Base-by-base conservation (phyloP, 2,113 vertebrate genomes). In the Hippocampus comes region DNA sequence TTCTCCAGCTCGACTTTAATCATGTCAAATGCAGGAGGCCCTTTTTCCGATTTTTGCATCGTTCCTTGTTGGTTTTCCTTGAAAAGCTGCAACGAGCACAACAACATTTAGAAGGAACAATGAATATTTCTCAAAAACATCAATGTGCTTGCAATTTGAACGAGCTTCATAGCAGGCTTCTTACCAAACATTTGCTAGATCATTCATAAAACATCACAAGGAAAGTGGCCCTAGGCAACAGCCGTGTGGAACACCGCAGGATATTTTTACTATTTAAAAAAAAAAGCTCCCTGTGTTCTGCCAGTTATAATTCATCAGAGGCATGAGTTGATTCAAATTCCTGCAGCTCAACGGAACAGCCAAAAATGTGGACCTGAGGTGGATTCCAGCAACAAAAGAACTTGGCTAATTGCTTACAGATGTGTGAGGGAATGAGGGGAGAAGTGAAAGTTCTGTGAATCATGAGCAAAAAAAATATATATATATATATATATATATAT, bases 341-440 rank as follows among this genome's bases (percentile, higher is more conserved):
- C 73, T 80, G 69, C n/a, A 60, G 67, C 61, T 72, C 49, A 43
- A 15, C 60, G 11, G 6, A 59, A 55, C 72, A 81, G 68, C 72
- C 70, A 74, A 74, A 71, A 72, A 63, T 85, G 76, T 84, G 75
- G 70, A 81, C 78, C 72, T 1, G 56, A 56, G 63, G 51, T 80
- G 76, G 82, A 88, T 86, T 88, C 89, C 88, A 89, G 87, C 83
- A 63, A 92, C 86, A 78, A 78, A 89, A 87, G 86, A 90, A 88
- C 57, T 86, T n/a, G 78, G 78, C 80, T 93, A 92, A 93, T 91
- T 83, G 64, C 68, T 91, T 88, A 78, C 92, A 93, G 87, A 93
- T 92, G 91, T 91, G 86, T 56, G 9, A 79, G 76, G 41, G 66
- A 85, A 83, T 46, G 55, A 66, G 77, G 70, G 65, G 60, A 60